Percentiles rank a stretch among this genome's conserved stretches.
Evolutionary conservation across 2,113 vertebrate genomes (phyloP).

Genomic region (Bungarus multicinctus): DNA sequence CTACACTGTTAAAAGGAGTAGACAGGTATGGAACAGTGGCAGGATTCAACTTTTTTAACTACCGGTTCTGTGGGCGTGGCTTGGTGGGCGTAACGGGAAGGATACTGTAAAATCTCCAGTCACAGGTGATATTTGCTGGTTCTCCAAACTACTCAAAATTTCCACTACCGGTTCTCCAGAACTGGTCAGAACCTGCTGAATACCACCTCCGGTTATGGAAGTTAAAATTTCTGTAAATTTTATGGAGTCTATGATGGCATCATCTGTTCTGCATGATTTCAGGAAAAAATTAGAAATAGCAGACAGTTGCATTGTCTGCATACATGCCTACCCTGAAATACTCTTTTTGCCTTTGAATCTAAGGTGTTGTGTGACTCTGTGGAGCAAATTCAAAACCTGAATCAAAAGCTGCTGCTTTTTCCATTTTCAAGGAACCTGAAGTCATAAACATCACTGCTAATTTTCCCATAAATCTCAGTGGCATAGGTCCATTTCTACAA

Average conservation of each 20-base stretch:
- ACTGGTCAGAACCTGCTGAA: too few species aligned
- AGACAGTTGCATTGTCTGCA: background rate
- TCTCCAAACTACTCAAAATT: too few species aligned
- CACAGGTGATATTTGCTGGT: too few species aligned
- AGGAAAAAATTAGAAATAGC: background rate
- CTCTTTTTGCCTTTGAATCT: background rate
- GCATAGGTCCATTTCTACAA: background rate
- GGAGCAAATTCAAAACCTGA: background rate
- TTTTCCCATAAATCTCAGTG: background rate
- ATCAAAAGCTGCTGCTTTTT: background rate
- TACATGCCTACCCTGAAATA: background rate
- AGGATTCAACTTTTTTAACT: too few species aligned
- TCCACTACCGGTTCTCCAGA: too few species aligned
- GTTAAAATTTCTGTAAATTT: background rate
- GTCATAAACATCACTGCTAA: background rate
- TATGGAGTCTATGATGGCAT: background rate
- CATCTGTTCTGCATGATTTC: background rate
- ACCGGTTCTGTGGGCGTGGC: too few species aligned
- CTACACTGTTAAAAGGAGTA: background rate
- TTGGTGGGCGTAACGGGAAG: too few species aligned
- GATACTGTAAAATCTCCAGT: too few species aligned
- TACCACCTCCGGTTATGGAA: background rate
- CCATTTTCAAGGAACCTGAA: background rate
- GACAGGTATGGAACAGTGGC: background rate
- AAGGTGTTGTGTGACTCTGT: background rate